phyloP scores from a whole-genome alignment of 1,140 invertebrate species.

The Danaus plexippus region DNA sequence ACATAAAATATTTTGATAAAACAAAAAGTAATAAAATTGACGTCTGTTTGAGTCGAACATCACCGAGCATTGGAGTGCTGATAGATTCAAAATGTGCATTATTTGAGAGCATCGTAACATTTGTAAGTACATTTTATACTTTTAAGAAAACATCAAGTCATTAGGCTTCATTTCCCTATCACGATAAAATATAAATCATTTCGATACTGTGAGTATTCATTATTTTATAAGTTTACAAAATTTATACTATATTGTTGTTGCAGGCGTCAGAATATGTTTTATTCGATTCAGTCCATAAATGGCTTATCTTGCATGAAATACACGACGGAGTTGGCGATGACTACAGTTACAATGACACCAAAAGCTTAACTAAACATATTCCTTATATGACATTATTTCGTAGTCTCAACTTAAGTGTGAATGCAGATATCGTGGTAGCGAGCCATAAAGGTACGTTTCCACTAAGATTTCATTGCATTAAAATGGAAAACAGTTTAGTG shows the following conservation, averaged over 20 bases:
- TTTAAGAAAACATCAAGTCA: not conserved
- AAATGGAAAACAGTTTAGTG: not conserved
- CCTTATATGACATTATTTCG: not conserved
- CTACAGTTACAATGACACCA: no score
- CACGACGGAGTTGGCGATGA: no score
- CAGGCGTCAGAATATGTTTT: slow-evolving; percentile 33
- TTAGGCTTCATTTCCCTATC: no score
- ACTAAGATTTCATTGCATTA: not conserved
- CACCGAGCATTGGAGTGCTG: slow-evolving; percentile 21
- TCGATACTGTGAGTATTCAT: no score
- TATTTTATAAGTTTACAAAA: no score
- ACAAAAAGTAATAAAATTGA: not conserved
- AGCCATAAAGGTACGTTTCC: slow-evolving; percentile 16
- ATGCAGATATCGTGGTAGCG: slow-evolving; percentile 30
- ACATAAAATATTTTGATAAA: no score
- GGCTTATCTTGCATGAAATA: slow-evolving; percentile 27
- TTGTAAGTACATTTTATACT: slow-evolving; percentile 17
- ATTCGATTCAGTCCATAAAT: slow-evolving; percentile 28
- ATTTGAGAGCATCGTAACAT: slow-evolving; percentile 14
- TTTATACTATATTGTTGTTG: slow-evolving; percentile 6
- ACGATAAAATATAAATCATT: no score
- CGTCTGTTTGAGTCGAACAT: slow-evolving; percentile 15
- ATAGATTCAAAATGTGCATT: slow-evolving; percentile 20
- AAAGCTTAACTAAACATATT: no score
- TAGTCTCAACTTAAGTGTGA: slow-evolving; percentile 29